phyloP scores from a whole-genome alignment of 2,797 vertebrate species.

The Argya squamiceps region DNA sequence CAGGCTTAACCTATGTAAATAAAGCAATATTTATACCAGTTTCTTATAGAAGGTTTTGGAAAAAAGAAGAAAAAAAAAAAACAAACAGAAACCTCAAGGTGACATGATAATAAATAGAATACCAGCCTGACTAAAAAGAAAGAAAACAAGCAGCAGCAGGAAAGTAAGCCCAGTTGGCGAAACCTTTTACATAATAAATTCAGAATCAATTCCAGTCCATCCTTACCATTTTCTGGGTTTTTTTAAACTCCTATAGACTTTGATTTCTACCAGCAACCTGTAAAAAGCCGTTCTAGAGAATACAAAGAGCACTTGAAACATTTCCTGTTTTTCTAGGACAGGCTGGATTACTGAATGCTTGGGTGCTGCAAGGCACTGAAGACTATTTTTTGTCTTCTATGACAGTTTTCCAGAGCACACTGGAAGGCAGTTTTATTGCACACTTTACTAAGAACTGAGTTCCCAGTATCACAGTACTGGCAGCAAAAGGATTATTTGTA shows the following conservation, averaged over 20 bases:
- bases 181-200: neutral
- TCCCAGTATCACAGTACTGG: neutral
- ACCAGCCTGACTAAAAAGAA: neutral
- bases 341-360: neutral
- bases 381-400: neutral
- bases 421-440: neutral
- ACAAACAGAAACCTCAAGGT: neutral
- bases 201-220: neutral
- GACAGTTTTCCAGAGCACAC: neutral
- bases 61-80: neutral
- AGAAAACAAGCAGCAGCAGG: neutral
- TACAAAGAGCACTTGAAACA: neutral
- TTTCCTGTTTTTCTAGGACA: neutral
- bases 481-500: neutral
- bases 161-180: neutral
- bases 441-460: neutral
- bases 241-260: neutral
- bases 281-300: neutral
- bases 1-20: neutral
- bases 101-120: neutral
- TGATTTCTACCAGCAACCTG: neutral
- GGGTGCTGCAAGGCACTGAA: neutral
- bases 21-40: neutral
- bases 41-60: neutral
- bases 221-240: neutral